Conservation (phyloP, 2,113 vertebrate genomes). For the Condylura cristata region DNA sequence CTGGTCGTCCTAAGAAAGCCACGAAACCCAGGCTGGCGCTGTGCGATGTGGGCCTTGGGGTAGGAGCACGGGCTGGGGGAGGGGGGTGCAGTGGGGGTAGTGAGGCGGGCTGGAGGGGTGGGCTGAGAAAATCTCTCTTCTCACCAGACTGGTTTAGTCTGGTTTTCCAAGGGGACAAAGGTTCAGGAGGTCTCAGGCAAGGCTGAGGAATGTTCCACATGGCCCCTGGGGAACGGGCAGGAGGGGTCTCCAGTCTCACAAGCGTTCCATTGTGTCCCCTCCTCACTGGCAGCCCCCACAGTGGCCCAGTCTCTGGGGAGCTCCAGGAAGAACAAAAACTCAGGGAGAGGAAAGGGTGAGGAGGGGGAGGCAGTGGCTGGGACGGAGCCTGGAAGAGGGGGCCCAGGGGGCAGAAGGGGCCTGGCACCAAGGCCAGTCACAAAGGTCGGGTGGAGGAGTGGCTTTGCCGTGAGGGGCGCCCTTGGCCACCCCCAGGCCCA, state of each 20-base stretch:
- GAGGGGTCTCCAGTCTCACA: conserved; percentile 44
- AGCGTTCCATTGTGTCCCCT: conserved; percentile 58
- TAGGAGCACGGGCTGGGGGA: too few species aligned
- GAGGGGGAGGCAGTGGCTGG: not conserved
- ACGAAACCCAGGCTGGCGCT: rapidly evolving
- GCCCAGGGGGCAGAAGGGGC: not conserved
- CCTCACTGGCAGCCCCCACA: not conserved
- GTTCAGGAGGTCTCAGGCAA: conserved; percentile 63
- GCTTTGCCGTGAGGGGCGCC: not conserved
- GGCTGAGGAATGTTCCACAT: conserved; percentile 38
- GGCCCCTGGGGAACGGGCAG: not conserved
- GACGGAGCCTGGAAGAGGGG: not conserved
- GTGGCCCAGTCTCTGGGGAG: conserved; percentile 27
- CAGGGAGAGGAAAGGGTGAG: not conserved
- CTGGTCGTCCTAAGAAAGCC: not conserved
- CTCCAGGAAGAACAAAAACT: conserved; percentile 20
- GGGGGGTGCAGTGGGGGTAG: not conserved
- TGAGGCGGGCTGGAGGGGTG: not conserved
- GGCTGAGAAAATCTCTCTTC: not conserved
- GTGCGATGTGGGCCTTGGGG: not conserved
- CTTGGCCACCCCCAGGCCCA: not conserved
- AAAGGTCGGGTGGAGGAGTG: not conserved
- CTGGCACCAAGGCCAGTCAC: not conserved
- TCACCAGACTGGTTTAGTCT: not conserved
- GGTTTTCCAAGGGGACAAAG: conserved; percentile 38